A percentile compares a stretch with the other conserved stretches of the same genome.
Conservation (phyloP, 2,888 invertebrate species). For the Alcis repandata region DNA sequence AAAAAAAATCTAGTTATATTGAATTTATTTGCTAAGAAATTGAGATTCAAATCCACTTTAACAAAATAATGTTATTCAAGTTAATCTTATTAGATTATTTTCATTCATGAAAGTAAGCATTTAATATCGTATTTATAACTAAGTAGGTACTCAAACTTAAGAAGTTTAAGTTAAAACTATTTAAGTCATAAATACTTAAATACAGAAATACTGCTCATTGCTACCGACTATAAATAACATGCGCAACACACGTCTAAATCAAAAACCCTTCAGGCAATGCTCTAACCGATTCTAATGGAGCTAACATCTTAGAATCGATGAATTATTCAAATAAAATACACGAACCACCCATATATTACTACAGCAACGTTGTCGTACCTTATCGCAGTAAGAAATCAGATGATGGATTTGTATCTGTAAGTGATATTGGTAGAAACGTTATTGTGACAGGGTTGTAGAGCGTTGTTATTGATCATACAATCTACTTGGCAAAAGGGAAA, state of each 20-base stretch:
- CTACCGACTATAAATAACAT: constrained; percentile 3
- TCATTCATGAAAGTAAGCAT: too few relatives aligned
- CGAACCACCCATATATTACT: constrained; percentile 3
- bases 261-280: constrained; percentile 28
- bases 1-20: too few relatives aligned
- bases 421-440: background rate
- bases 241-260: constrained; percentile 8
- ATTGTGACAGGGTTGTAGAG: background rate
- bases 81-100: too few relatives aligned
- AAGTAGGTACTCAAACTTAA: too few relatives aligned
- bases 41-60: too few relatives aligned
- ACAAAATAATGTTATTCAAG: too few relatives aligned
- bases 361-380: background rate
- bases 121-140: too few relatives aligned
- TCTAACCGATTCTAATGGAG: constrained; percentile 29
- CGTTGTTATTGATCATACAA: constrained; percentile 18
- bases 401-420: background rate
- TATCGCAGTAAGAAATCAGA: constrained; percentile 13
- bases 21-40: too few relatives aligned
- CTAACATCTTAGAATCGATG: constrained; percentile 41
- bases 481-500: constrained; percentile 44
- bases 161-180: too few relatives aligned
- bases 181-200: background rate
- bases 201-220: background rate
- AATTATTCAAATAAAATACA: constrained; percentile 41